phyloP scores from a whole-genome alignment of 2,797 vertebrate species.

The Ctenopoma multispine region DNA sequence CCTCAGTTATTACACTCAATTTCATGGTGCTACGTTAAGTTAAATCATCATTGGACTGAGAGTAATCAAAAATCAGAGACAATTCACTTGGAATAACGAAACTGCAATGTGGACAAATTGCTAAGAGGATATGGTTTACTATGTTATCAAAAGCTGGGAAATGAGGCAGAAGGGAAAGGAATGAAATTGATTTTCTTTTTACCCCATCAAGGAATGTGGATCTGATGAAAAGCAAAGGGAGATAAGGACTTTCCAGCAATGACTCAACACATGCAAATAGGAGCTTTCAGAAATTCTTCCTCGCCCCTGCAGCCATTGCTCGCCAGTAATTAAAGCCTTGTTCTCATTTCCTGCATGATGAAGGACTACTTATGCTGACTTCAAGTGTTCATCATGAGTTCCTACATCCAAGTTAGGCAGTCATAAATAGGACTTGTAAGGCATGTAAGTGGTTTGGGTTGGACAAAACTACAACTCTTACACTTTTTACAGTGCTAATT shows the following conservation, averaged over 20 bases:
- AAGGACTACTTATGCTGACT: slow-evolving; percentile 36
- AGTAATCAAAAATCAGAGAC: slow-evolving; percentile 52
- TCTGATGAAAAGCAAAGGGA: slow-evolving; percentile 61
- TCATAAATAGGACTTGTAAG: slow-evolving; percentile 31
- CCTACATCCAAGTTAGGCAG: slow-evolving; percentile 30
- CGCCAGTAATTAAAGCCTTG: slow-evolving; percentile 41
- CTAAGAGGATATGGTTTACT: slow-evolving; percentile 41
- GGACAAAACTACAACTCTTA: neutral
- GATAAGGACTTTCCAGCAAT: slow-evolving; percentile 61
- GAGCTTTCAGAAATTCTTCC: slow-evolving; percentile 48
- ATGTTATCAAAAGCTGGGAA: slow-evolving; percentile 52
- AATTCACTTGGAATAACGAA: slow-evolving; percentile 45
- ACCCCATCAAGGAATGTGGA: slow-evolving; percentile 41
- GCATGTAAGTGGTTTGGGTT: slow-evolving; percentile 34
- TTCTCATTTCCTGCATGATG: slow-evolving; percentile 47
- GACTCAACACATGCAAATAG: slow-evolving; percentile 60
- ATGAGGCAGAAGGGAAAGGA: slow-evolving; percentile 54
- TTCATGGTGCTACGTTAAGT: slow-evolving; percentile 47
- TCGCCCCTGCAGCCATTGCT: slow-evolving; percentile 25
- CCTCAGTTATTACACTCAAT: slow-evolving; percentile 57
- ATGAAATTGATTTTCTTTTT: slow-evolving; percentile 52
- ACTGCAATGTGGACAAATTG: slow-evolving; percentile 42
- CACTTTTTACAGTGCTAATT: slow-evolving; percentile 3
- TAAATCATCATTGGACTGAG: slow-evolving; percentile 49
- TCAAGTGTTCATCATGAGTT: slow-evolving; percentile 43